Evolutionary conservation across 2,888 invertebrate species (phyloP).

Genomic region (Carabus problematicus): DNA sequence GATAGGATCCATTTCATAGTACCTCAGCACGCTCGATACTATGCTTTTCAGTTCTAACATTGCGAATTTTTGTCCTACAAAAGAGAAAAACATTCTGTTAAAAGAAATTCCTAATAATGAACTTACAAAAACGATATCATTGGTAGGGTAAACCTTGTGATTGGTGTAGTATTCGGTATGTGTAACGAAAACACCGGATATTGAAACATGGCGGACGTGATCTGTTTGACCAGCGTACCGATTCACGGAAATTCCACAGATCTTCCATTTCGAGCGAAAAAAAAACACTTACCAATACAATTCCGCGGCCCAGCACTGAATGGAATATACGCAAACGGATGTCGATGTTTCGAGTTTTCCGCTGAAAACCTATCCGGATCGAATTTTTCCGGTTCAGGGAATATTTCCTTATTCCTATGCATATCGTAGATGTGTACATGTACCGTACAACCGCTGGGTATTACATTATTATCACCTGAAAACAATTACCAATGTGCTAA

Average conservation of each 20-base stretch:
- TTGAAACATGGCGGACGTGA: too few relatives aligned
- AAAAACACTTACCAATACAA: constrained; percentile 65
- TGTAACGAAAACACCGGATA: too few relatives aligned
- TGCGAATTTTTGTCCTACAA: constrained; percentile 70
- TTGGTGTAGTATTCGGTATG: too few relatives aligned
- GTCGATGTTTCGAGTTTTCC: constrained; percentile 63
- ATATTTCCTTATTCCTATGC: constrained; percentile 70
- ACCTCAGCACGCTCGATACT: constrained; percentile 64
- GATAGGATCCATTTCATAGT: constrained; percentile 62
- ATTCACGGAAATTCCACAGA: too few relatives aligned
- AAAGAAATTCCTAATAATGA: not conserved
- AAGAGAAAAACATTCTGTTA: not conserved
- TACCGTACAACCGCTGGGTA: constrained; percentile 63
- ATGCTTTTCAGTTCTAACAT: constrained; percentile 69
- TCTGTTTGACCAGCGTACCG: too few relatives aligned
- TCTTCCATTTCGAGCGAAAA: constrained; percentile 46
- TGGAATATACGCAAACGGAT: constrained; percentile 71
- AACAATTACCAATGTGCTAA: not conserved
- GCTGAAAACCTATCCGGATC: constrained; percentile 75
- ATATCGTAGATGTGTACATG: constrained; percentile 68
- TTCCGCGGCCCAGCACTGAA: constrained; percentile 75
- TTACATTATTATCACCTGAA: constrained; percentile 1
- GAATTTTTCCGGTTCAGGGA: constrained; percentile 70
- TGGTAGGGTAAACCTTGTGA: too few relatives aligned
- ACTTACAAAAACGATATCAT: too few relatives aligned